phyloP scores from a whole-genome alignment of 2,113 vertebrate species.

The Malurus melanocephalus region DNA sequence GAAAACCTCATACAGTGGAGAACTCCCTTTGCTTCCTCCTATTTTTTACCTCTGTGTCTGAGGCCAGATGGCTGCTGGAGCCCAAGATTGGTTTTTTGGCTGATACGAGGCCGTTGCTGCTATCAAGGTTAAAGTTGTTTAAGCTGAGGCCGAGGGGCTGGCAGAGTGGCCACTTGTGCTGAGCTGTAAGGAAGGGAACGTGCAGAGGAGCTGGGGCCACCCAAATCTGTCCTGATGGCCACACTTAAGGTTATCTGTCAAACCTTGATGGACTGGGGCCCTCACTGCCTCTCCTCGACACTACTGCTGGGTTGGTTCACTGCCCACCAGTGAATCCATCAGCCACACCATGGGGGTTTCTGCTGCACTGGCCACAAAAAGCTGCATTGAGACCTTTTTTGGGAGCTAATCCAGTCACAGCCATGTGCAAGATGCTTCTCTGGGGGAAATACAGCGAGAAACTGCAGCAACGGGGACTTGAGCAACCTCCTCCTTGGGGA shows the following conservation, averaged over 20 bases:
- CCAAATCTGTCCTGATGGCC: not conserved
- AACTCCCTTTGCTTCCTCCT: not conserved
- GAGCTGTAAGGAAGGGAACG: not conserved
- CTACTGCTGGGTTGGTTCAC: not conserved
- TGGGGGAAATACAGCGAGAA: not conserved
- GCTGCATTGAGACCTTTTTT: not conserved
- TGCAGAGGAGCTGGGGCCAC: not conserved
- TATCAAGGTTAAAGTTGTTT: not conserved
- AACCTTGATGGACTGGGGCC: not conserved
- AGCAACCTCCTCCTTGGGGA: not conserved
- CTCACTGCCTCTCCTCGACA: fast-evolving
- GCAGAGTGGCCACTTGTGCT: not conserved
- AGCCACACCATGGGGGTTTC: fast-evolving
- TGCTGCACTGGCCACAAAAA: not conserved
- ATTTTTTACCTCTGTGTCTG: not conserved
- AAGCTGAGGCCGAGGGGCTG: not conserved
- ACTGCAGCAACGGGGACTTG: fast-evolving
- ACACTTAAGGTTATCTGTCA: not conserved
- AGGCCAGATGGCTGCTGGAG: not conserved
- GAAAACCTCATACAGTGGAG: not conserved
- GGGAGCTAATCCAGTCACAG: not conserved
- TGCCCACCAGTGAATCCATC: not conserved
- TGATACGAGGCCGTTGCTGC: fast-evolving
- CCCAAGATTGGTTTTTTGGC: not conserved
- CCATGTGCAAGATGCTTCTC: not conserved